Base-by-base conservation (phyloP, 2,113 vertebrate species). In the Sturnira hondurensis region DNA sequence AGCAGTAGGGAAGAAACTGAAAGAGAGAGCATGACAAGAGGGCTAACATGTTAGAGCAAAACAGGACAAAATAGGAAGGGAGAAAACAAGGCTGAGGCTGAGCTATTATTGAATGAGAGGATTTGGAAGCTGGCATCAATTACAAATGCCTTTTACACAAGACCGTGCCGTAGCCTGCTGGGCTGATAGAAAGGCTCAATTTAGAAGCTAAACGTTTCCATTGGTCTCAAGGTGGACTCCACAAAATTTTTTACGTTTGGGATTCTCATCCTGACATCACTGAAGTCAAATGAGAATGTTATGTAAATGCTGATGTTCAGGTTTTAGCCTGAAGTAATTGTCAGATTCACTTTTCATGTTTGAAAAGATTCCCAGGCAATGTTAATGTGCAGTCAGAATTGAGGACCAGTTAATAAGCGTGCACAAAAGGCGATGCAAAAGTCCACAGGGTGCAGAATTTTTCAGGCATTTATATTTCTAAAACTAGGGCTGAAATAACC, bases 61-160 rank as follows among this genome's bases (percentile, higher is more conserved):
- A 52, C 58, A 63, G 47, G 86, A 63, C 54, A 93, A 91, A 89
- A 86, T 50, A 43, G 41, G 56, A 80, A 19, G 65, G 56, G 80
- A 43, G 95, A 87, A 63, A 74, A 50, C n/a, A 50, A 86, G 63
- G 76, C 91, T n/a, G 74, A 22, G 43, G 93, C 85, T 86, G 94
- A 96, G 68, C 74, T 45, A 91, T 84, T 74, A 91, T 71, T 65
- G 83, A 95, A 85, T 82, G 74, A 83, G 67, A 24, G 92, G 91
- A 94, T 96, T 97, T 96, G 6, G 7, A 77, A 84, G 71, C 82
- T 4, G 31, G 67, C 19, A 33, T 83, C 93, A 68, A 28, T 94
- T 93, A 87, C 74, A 77, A 86, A 87, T 56, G 52, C 78, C 84
- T 86, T 85, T 91, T 56, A 63, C 7, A 20, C 58, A 86, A 95